Evolutionary conservation across 2,888 invertebrate species (phyloP).

Genomic region (Pristionchus arcanus): DNA sequence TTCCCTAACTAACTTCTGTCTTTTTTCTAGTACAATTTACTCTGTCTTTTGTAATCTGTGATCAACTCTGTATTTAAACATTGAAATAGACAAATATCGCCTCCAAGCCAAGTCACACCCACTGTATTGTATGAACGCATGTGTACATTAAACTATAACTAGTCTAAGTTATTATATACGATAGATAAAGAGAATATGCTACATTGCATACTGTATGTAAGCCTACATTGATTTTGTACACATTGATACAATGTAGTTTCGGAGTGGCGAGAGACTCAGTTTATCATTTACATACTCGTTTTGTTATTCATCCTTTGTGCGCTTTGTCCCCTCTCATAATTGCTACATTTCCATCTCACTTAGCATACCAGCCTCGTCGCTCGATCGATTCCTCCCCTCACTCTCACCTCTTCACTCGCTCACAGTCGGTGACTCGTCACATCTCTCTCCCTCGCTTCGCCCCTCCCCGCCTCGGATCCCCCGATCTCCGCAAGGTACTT

Average conservation of each 20-base stretch:
- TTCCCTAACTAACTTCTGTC: not conserved
- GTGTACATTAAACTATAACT: conserved; percentile 3
- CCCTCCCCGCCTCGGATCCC: not conserved
- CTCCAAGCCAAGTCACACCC: not conserved
- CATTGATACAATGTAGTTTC: no score
- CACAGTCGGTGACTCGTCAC: conserved; percentile 17
- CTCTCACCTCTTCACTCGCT: not conserved
- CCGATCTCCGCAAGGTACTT: not conserved
- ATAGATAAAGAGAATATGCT: not conserved
- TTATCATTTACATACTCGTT: not conserved
- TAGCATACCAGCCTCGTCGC: not conserved
- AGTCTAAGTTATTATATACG: conserved; percentile 2
- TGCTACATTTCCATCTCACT: not conserved
- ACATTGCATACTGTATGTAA: not conserved
- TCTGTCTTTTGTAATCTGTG: not conserved
- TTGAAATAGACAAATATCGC: conserved; percentile 4
- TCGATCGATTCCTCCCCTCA: not conserved
- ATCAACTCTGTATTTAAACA: not conserved
- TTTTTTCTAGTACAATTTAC: not conserved
- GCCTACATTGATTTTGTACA: no score
- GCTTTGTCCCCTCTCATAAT: not conserved
- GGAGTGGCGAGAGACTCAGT: not conserved
- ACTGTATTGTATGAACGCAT: not conserved
- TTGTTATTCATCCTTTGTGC: not conserved
- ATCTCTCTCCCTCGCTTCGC: not conserved